These are phyloP conservation scores for Zaprionus vittiger DNA, from an alignment of 1,140 invertebrate genomes.

Conservation along the genomic window DNA sequence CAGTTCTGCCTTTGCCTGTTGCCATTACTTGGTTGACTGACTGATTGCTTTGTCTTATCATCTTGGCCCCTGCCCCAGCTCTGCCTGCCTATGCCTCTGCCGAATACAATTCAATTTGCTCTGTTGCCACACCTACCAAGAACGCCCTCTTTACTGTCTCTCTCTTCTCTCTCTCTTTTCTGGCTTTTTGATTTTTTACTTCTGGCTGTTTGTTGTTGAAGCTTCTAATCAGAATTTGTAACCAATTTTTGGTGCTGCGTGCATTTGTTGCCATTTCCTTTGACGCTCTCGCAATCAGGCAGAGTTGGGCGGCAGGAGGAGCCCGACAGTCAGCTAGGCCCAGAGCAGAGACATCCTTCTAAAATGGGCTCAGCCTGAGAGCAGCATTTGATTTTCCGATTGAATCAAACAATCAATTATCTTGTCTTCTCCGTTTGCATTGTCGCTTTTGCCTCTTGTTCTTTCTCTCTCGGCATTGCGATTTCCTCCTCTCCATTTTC, in stretches of 20 bases:
- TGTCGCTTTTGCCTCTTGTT: background rate
- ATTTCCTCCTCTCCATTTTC: slow-evolving; percentile 4
- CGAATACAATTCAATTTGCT: slow-evolving; percentile 80
- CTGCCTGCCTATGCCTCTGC: background rate
- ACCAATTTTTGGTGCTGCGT: slow-evolving; percentile 73
- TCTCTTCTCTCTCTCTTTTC: background rate
- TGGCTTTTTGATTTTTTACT: slow-evolving; percentile 45
- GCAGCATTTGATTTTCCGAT: slow-evolving; percentile 76
- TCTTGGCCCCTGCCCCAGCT: slow-evolving; percentile 30
- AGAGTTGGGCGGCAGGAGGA: background rate
- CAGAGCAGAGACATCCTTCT: slow-evolving; percentile 23
- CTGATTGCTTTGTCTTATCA: slow-evolving; percentile 82
- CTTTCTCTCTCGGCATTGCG: background rate
- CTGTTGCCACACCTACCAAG: slow-evolving; percentile 63
- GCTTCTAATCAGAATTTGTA: slow-evolving; percentile 82
- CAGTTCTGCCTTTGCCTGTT: slow-evolving; percentile 25
- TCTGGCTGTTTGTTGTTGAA: slow-evolving; percentile 61
- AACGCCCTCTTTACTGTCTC: background rate
- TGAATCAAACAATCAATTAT: slow-evolving; percentile 83
- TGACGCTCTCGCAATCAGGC: slow-evolving; percentile 74
- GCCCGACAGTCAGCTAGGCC: slow-evolving; percentile 3
- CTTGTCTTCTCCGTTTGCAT: slow-evolving; percentile 57
- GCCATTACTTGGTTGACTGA: slow-evolving; percentile 61
- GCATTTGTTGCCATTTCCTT: slow-evolving; percentile 68
- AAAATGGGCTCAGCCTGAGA: slow-evolving; percentile 36